These are phyloP conservation scores for Tipula lateralis DNA, from an alignment of 2,888 invertebrate genomes.

Conservation along the genomic window DNA sequence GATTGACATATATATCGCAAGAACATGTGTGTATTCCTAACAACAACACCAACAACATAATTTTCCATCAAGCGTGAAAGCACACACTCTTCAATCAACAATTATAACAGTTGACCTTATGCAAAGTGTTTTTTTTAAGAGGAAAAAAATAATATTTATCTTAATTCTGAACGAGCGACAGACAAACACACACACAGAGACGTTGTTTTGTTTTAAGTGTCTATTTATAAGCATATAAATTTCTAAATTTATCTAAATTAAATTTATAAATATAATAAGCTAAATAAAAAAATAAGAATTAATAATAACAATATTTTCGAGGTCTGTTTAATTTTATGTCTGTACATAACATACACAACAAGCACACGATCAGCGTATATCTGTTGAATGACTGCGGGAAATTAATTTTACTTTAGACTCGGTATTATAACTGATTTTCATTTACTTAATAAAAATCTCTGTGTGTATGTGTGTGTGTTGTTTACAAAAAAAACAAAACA, in stretches of 20 bases:
- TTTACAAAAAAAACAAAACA: not conserved
- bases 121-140: not conserved
- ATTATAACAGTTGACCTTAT: not conserved
- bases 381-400: not conserved
- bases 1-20: not conserved
- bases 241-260: conserved; percentile 11
- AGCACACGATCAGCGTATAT: not conserved
- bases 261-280: not conserved
- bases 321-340: not conserved
- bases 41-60: not conserved
- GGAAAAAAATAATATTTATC: not conserved
- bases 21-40: not conserved
- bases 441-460: not conserved
- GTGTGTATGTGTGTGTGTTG: not conserved
- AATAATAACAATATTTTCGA: not conserved
- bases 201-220: not conserved
- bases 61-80: not conserved
- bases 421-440: not conserved
- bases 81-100: not conserved
- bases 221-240: not conserved
- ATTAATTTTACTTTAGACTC: not conserved
- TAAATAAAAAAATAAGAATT: not conserved
- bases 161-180: not conserved
- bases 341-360: not conserved
- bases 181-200: not conserved